Evolutionary conservation across 2,888 invertebrate genomes (phyloP).

Genomic region (Epistrophella euchroma): DNA sequence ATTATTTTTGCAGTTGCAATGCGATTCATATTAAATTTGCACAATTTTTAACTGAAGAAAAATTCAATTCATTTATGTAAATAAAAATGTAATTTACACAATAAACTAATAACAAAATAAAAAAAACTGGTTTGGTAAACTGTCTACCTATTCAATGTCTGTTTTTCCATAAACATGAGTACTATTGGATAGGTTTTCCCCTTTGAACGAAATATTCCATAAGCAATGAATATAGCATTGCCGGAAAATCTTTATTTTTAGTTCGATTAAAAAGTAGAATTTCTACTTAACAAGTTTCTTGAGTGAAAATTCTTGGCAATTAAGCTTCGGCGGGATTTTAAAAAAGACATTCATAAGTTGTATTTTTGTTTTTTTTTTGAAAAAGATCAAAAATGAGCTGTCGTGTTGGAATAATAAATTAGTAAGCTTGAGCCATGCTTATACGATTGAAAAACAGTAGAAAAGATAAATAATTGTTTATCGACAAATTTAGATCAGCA

Average conservation of each 20-base stretch:
- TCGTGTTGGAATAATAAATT: no score
- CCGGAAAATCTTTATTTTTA: neutral
- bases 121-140: conserved; percentile 26
- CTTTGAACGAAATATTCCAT: neutral
- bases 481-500: no score
- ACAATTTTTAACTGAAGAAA: neutral
- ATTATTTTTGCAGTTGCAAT: neutral
- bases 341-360: no score
- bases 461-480: no score
- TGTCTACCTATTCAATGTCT: conserved; percentile 9
- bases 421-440: no score
- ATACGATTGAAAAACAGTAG: no score
- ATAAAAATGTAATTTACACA: conserved; percentile 25
- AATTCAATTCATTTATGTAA: conserved; percentile 12
- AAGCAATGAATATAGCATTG: neutral
- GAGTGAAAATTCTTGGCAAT: no score
- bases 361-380: no score
- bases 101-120: neutral
- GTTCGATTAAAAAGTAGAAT: neutral
- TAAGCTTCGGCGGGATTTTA: no score
- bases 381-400: no score
- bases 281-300: no score
- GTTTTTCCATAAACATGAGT: neutral
- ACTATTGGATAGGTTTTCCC: conserved; percentile 1
- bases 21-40: neutral